These are phyloP conservation scores for Macrosiphum euphorbiae DNA, from an alignment of 2,888 invertebrate species.

Conservation along the genomic window DNA sequence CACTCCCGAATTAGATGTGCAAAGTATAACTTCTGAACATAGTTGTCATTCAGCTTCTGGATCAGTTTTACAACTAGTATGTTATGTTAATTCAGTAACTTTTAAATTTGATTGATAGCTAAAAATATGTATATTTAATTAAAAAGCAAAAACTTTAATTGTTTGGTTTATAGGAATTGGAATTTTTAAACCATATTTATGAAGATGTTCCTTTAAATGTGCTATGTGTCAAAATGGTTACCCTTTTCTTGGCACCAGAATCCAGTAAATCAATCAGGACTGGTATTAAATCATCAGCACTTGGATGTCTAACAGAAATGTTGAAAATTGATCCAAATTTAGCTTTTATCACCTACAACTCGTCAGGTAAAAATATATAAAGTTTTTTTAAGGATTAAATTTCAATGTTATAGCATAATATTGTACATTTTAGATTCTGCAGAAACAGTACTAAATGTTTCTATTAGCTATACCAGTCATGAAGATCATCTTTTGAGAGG, in stretches of 20 bases:
- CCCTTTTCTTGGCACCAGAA: slow-evolving; percentile 49
- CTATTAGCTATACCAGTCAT: slow-evolving; percentile 80
- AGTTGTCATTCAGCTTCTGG: slow-evolving; percentile 61
- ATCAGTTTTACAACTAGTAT: slow-evolving; percentile 61
- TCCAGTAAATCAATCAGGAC: slow-evolving; percentile 51
- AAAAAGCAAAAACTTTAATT: neutral
- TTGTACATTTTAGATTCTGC: slow-evolving; percentile 23
- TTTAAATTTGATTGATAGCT: neutral
- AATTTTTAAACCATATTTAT: slow-evolving; percentile 55
- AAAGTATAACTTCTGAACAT: slow-evolving; percentile 59
- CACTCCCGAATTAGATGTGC: slow-evolving; percentile 51
- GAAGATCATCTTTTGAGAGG: slow-evolving; percentile 87
- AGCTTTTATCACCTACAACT: slow-evolving; percentile 40
- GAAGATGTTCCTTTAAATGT: slow-evolving; percentile 55
- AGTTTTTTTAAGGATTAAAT: neutral
- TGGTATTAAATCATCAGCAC: slow-evolving; percentile 59
- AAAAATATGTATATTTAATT: neutral
- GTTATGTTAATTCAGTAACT: slow-evolving; percentile 14
- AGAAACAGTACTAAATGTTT: slow-evolving; percentile 66
- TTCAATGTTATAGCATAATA: neutral
- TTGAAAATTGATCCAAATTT: slow-evolving; percentile 60
- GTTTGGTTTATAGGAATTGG: slow-evolving; percentile 53
- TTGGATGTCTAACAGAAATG: slow-evolving; percentile 56
- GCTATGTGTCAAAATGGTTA: slow-evolving; percentile 46
- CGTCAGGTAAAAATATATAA: slow-evolving; percentile 33